Conservation (phyloP, 2,797 vertebrate species). For the Harpagifer antarcticus region DNA sequence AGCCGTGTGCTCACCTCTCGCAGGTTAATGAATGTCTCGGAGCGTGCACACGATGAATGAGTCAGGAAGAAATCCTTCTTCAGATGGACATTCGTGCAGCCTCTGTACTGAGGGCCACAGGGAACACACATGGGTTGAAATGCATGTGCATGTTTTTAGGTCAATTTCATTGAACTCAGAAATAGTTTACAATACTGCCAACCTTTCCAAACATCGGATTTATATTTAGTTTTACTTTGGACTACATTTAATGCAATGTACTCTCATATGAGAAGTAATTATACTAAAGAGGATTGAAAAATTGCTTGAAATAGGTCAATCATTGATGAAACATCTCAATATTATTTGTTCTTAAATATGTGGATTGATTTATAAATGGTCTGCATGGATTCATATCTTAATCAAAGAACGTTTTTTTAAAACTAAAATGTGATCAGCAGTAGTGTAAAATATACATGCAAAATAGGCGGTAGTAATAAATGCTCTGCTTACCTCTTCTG, state of each 20-base stretch:
- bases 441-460: slow-evolving; percentile 13
- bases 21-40: slow-evolving; percentile 92
- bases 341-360: neutral
- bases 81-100: slow-evolving; percentile 89
- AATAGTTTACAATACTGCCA: neutral
- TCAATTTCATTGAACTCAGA: neutral
- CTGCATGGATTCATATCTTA: neutral
- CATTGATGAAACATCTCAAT: neutral
- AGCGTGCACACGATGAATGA: slow-evolving; percentile 90
- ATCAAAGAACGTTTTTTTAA: neutral
- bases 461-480: slow-evolving; percentile 5
- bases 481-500: slow-evolving; percentile 89
- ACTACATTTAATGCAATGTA: too few relatives aligned
- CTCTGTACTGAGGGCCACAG: slow-evolving; percentile 83
- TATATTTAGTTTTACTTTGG: neutral
- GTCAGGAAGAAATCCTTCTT: slow-evolving; percentile 93
- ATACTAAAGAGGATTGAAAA: neutral
- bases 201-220: neutral
- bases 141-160: neutral
- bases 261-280: neutral
- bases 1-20: slow-evolving; percentile 93
- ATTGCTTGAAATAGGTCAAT: neutral
- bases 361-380: neutral
- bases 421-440: neutral
- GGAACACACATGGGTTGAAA: slow-evolving; percentile 13